Conservation (phyloP, 2,797 vertebrate species). For the Anomalospiza imberbis region DNA sequence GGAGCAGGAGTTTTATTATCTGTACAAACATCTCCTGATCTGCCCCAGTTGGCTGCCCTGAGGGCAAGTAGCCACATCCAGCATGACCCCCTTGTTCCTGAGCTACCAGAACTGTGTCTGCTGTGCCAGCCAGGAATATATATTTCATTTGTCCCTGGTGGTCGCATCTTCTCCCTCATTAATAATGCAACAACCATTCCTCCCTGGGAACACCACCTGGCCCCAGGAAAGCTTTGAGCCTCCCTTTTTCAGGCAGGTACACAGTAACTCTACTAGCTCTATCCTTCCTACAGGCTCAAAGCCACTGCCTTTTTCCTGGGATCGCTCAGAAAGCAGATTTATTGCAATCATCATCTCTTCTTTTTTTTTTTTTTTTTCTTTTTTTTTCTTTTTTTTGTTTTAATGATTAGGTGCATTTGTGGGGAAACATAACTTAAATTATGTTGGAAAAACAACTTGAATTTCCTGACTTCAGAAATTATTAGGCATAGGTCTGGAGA, state of each 20-base stretch:
- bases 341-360: neutral
- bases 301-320: neutral
- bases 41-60: neutral
- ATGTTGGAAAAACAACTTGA: neutral
- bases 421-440: neutral
- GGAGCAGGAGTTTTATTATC: neutral
- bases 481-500: neutral
- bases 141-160: neutral
- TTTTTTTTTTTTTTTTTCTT: neutral
- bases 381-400: neutral
- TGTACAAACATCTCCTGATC: neutral
- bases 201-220: neutral
- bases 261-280: neutral
- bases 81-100: neutral
- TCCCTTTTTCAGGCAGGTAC: neutral
- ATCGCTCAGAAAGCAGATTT: neutral
- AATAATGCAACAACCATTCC: neutral
- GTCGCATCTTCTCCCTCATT: neutral
- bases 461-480: neutral
- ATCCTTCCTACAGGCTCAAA: neutral
- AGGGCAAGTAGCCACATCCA: neutral
- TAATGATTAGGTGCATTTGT: neutral
- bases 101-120: neutral
- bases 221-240: slow-evolving; percentile 23
- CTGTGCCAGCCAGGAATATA: neutral